These are phyloP conservation scores for Coracopsis vasa DNA, from an alignment of 2,113 vertebrate species.

Conservation along the genomic window DNA sequence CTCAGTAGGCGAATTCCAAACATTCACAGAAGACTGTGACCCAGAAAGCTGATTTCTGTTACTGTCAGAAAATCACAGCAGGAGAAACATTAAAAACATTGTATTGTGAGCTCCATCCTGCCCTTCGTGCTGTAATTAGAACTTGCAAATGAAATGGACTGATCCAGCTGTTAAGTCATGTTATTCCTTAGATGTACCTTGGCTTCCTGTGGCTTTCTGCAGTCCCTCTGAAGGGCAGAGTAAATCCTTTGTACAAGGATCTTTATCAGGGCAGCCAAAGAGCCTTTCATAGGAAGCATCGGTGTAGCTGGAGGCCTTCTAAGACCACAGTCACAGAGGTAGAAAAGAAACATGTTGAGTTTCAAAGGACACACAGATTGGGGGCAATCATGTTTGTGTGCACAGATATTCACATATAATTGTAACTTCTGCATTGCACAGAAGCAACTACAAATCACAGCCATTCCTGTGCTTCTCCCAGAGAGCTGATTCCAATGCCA, in stretches of 20 bases:
- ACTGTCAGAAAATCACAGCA: neutral
- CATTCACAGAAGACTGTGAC: neutral
- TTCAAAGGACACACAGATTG: neutral
- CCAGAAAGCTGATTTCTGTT: neutral
- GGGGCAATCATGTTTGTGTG: neutral
- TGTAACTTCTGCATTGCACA: too few relatives aligned
- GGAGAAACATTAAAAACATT: neutral
- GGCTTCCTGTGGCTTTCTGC: neutral
- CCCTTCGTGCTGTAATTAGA: neutral
- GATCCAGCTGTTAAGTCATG: neutral
- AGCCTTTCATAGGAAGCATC: neutral
- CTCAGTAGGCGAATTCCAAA: neutral
- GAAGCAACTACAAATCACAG: neutral
- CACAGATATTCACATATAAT: neutral
- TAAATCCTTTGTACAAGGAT: neutral
- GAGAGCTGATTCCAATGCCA: neutral
- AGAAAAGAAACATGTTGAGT: neutral
- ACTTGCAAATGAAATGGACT: neutral
- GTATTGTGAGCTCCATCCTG: neutral
- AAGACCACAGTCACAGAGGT: neutral
- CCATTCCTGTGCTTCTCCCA: neutral
- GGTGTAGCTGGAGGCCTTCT: neutral
- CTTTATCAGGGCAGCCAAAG: neutral
- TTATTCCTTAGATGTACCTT: neutral
- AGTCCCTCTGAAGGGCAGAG: neutral